Evolutionary conservation across 2,888 invertebrate genomes (phyloP).

Genomic region (Mythimna vitellina): DNA sequence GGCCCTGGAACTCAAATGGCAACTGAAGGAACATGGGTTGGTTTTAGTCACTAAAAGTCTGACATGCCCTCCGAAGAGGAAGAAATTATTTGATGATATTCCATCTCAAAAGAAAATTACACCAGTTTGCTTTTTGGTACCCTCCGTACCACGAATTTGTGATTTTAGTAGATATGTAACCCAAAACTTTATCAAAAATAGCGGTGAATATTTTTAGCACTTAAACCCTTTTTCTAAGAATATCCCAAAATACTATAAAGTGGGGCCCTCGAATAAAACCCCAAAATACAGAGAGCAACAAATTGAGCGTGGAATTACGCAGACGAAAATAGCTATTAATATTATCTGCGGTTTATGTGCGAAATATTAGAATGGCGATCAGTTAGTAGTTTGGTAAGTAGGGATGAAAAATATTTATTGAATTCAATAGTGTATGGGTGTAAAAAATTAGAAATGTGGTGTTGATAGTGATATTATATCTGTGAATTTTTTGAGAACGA

Average conservation of each 20-base stretch:
- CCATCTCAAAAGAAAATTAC: too few relatives aligned
- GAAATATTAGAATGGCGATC: slow-evolving; percentile 20
- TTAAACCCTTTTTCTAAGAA: not conserved
- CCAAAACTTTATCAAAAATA: not conserved
- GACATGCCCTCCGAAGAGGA: too few relatives aligned
- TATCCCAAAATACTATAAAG: not conserved
- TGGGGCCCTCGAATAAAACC: not conserved
- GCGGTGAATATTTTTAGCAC: not conserved
- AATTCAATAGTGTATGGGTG: not conserved
- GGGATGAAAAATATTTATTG: slow-evolving; percentile 2
- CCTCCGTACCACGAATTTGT: too few relatives aligned
- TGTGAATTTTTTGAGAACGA: too few relatives aligned
- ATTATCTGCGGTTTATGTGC: slow-evolving; percentile 30
- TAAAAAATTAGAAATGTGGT: not conserved
- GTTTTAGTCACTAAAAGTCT: too few relatives aligned
- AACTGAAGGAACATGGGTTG: too few relatives aligned
- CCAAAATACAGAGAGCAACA: slow-evolving; percentile 9
- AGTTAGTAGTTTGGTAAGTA: too few relatives aligned
- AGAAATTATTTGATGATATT: too few relatives aligned
- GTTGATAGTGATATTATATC: not conserved
- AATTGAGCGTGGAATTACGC: slow-evolving; percentile 15
- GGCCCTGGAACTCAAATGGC: too few relatives aligned
- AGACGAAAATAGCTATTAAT: slow-evolving; percentile 37
- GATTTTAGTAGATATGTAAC: too few relatives aligned
- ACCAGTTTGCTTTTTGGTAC: too few relatives aligned